phyloP scores from a whole-genome alignment of 2,888 invertebrate genomes.

The Unio delphinus region DNA sequence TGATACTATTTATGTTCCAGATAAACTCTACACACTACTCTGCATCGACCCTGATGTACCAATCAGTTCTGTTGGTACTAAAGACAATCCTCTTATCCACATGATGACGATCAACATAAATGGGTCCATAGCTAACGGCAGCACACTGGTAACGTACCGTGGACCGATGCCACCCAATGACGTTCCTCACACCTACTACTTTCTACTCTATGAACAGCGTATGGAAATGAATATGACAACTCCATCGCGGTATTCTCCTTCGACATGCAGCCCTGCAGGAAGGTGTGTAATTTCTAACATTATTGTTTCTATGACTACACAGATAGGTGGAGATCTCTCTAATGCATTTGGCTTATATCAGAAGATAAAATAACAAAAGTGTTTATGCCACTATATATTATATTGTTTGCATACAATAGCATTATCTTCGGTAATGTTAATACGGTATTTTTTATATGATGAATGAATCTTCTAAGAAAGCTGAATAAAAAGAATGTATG shows the following conservation, averaged over 20 bases:
- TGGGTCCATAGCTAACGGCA: constrained; percentile 22
- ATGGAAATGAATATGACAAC: constrained; percentile 2
- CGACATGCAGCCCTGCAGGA: not conserved
- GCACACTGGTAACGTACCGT: constrained; percentile 18
- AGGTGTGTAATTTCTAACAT: not conserved
- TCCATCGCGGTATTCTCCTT: constrained; percentile 2
- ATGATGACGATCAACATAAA: constrained; percentile 27
- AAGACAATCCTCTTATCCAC: constrained; percentile 26
- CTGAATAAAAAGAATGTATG: too few species aligned
- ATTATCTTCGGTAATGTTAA: too few species aligned
- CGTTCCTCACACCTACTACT: constrained; percentile 17
- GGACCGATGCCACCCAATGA: constrained; percentile 16
- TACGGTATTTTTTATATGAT: too few species aligned
- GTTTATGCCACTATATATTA: too few species aligned
- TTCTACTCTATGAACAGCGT: constrained; percentile 27
- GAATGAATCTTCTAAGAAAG: too few species aligned
- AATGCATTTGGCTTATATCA: too few species aligned
- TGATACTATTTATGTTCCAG: constrained; percentile 9
- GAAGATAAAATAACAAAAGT: too few species aligned
- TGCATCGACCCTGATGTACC: constrained; percentile 36
- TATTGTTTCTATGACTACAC: too few species aligned
- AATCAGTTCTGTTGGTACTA: constrained; percentile 15
- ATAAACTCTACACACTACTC: constrained; percentile 23
- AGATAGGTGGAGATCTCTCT: too few species aligned
- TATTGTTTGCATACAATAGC: too few species aligned